phyloP scores from a whole-genome alignment of 2,888 invertebrate species.

The Brachylomia viminalis region DNA sequence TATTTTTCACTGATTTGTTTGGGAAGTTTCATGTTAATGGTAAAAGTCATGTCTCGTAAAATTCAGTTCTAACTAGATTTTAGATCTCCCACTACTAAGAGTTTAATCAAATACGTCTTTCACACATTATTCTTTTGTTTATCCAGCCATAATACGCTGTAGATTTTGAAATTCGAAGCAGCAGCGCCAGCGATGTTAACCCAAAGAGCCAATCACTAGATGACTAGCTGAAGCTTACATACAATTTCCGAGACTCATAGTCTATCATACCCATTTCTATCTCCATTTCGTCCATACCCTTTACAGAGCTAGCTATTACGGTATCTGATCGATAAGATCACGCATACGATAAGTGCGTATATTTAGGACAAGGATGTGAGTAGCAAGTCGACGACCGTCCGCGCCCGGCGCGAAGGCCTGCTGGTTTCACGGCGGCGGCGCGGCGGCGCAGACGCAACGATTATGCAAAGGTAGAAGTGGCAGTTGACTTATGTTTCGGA shows the following conservation, averaged over 20 bases:
- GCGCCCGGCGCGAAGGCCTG: slow-evolving; percentile 80
- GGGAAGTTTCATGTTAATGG: background rate
- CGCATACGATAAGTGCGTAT: slow-evolving; percentile 60
- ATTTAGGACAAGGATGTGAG: slow-evolving; percentile 78
- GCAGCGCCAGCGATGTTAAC: background rate
- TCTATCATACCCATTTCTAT: slow-evolving; percentile 5
- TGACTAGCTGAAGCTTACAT: background rate
- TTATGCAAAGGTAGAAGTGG: slow-evolving; percentile 55
- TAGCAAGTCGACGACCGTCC: slow-evolving; percentile 81
- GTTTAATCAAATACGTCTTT: background rate
- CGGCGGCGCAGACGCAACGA: slow-evolving; percentile 67
- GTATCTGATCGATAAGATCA: slow-evolving; percentile 42
- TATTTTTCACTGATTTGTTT: background rate
- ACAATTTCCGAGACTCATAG: background rate
- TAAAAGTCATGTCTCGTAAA: background rate
- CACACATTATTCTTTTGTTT: background rate
- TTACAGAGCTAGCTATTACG: slow-evolving; percentile 9
- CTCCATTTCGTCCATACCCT: slow-evolving; percentile 6
- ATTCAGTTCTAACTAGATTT: background rate
- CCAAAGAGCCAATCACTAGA: background rate
- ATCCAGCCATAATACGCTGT: background rate
- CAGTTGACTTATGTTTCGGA: background rate
- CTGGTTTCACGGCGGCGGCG: slow-evolving; percentile 77
- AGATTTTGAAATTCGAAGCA: background rate
- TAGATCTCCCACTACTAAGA: background rate